Evolutionary conservation across 1,140 invertebrate species (phyloP).

Genomic region (Apis cerana): DNA sequence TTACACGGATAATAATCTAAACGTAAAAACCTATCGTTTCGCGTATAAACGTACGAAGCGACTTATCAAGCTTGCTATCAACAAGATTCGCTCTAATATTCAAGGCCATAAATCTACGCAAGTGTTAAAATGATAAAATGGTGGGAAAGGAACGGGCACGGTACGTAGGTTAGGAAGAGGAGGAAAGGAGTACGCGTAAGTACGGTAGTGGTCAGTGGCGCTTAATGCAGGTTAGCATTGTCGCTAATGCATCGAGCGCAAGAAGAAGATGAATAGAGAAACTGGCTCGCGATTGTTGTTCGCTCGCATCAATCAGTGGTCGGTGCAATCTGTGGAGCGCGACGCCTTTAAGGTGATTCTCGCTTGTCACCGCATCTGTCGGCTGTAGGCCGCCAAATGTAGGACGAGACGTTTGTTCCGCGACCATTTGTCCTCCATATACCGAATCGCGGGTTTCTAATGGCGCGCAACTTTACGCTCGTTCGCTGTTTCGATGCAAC

Average conservation of each 20-base stretch:
- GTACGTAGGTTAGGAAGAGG: neutral
- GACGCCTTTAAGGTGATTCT: slow-evolving; percentile 73
- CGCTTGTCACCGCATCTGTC: slow-evolving; percentile 78
- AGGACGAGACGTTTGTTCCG: slow-evolving; percentile 68
- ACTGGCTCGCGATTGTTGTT: slow-evolving; percentile 80
- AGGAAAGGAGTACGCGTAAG: slow-evolving; percentile 50
- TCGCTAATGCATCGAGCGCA: slow-evolving; percentile 70
- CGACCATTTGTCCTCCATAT: slow-evolving; percentile 58
- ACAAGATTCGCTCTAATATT: neutral
- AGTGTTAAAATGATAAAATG: slow-evolving; percentile 7
- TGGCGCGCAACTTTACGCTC: slow-evolving; percentile 58
- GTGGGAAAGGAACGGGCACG: neutral
- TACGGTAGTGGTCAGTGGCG: slow-evolving; percentile 61
- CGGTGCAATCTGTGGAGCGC: slow-evolving; percentile 70
- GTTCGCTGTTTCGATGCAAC: slow-evolving; percentile 58
- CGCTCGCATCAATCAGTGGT: slow-evolving; percentile 79
- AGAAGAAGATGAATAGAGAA: slow-evolving; percentile 80
- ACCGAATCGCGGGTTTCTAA: slow-evolving; percentile 60
- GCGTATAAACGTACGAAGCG: neutral
- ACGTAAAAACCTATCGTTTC: neutral
- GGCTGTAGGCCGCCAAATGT: slow-evolving; percentile 69
- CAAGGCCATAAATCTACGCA: neutral
- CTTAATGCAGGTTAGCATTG: slow-evolving; percentile 66
- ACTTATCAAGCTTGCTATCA: too few relatives aligned
- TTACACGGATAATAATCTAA: too few relatives aligned